Percentiles rank a stretch among this genome's conserved stretches.
Conservation (phyloP, 2,113 vertebrate species). For the Puntigrus tetrazona region DNA sequence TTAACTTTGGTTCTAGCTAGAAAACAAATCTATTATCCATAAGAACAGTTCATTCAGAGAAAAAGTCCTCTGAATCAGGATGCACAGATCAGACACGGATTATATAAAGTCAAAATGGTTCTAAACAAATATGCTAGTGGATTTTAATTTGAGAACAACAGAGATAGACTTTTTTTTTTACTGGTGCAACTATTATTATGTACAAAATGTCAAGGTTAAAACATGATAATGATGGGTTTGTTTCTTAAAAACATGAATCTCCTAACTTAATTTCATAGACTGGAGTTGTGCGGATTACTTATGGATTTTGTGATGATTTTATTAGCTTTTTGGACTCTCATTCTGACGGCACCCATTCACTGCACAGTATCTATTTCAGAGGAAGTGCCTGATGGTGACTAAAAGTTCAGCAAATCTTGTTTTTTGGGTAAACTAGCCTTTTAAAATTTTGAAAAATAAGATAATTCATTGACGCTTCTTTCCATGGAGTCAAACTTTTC, state of each 20-base stretch:
- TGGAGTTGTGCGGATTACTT: background rate
- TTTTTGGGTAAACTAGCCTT: background rate
- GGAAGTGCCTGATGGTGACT: background rate
- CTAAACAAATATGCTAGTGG: too few relatives aligned
- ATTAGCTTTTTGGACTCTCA: background rate
- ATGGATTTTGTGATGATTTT: background rate
- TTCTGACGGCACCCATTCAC: background rate
- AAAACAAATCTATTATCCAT: too few relatives aligned
- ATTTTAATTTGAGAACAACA: too few relatives aligned
- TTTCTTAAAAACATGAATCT: background rate
- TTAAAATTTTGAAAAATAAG: background rate
- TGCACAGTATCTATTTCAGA: background rate
- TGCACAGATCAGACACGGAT: too few relatives aligned
- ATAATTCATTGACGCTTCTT: background rate
- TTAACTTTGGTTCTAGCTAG: too few relatives aligned
- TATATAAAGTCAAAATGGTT: too few relatives aligned
- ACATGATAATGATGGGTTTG: too few relatives aligned
- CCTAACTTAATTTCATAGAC: background rate
- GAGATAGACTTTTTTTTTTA: too few relatives aligned
- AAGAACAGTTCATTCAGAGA: too few relatives aligned
- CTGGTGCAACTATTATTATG: too few relatives aligned
- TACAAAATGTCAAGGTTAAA: too few relatives aligned
- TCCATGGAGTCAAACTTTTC: background rate
- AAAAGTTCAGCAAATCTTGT: background rate
- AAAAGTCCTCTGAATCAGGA: too few relatives aligned